Percentiles rank a stretch among this genome's conserved stretches.
phyloP scores from a whole-genome alignment of 2,797 vertebrate genomes.

The Champsocephalus esox region DNA sequence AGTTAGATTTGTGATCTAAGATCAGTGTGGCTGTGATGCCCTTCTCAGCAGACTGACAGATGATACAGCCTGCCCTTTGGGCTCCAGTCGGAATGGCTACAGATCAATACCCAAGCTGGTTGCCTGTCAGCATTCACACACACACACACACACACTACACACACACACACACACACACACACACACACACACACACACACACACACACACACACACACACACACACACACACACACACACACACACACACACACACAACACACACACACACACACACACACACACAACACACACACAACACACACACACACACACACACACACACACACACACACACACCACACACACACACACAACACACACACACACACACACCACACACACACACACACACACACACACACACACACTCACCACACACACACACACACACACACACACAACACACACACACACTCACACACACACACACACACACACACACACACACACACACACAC shows the following conservation, averaged over 20 bases:
- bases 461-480: too few relatives aligned
- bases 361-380: too few relatives aligned
- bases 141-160: too few relatives aligned
- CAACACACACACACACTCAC: too few relatives aligned
- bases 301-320: background rate
- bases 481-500: background rate
- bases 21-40: slow-evolving; percentile 69
- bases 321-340: background rate
- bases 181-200: background rate
- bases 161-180: background rate
- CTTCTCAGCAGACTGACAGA: slow-evolving; percentile 76
- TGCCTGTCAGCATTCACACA: slow-evolving; percentile 71
- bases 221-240: background rate
- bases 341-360: background rate
- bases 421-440: background rate
- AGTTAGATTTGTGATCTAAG: slow-evolving; percentile 72
- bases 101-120: slow-evolving; percentile 77
- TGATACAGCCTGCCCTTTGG: slow-evolving; percentile 76
- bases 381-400: background rate
- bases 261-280: background rate
- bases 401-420: too few relatives aligned
- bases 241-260: background rate
- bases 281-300: background rate
- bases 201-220: background rate
- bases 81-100: slow-evolving; percentile 67